Evolutionary conservation across 2,113 vertebrate genomes (phyloP).

Genomic region (Neogale vison): DNA sequence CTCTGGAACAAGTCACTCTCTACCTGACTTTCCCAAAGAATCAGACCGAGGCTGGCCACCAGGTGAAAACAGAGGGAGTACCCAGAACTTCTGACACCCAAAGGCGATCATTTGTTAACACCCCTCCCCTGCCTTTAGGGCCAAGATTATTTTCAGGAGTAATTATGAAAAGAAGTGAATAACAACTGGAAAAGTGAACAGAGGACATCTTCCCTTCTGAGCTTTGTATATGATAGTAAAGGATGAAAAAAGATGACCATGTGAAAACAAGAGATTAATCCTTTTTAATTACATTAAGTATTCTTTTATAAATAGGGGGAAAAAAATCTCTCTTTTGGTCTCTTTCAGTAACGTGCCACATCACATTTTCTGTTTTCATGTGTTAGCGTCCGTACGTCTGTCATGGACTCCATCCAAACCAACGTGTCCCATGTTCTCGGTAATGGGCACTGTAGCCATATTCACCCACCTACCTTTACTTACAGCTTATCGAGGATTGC

Average conservation of each 20-base stretch:
- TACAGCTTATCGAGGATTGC: neutral
- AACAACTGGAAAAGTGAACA: neutral
- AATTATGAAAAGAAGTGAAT: neutral
- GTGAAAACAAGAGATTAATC: neutral
- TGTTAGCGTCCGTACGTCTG: neutral
- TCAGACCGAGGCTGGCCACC: neutral
- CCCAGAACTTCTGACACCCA: too few relatives aligned
- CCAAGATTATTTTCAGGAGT: neutral
- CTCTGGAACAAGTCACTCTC: neutral
- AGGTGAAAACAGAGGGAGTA: rapidly evolving
- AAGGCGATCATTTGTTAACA: neutral
- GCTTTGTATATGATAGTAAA: neutral
- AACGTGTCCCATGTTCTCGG: neutral
- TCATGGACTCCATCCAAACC: neutral
- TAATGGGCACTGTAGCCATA: neutral
- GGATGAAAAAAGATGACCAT: neutral
- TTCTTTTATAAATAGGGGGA: neutral
- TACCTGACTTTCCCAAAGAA: neutral
- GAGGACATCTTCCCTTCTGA: neutral
- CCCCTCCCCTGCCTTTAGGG: neutral
- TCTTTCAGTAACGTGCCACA: neutral
- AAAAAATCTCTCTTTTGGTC: neutral
- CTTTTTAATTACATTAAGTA: neutral
- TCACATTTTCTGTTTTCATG: neutral
- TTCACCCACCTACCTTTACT: neutral